phyloP scores from a whole-genome alignment of 2,888 invertebrate genomes.

The Microplitis deprimator region DNA sequence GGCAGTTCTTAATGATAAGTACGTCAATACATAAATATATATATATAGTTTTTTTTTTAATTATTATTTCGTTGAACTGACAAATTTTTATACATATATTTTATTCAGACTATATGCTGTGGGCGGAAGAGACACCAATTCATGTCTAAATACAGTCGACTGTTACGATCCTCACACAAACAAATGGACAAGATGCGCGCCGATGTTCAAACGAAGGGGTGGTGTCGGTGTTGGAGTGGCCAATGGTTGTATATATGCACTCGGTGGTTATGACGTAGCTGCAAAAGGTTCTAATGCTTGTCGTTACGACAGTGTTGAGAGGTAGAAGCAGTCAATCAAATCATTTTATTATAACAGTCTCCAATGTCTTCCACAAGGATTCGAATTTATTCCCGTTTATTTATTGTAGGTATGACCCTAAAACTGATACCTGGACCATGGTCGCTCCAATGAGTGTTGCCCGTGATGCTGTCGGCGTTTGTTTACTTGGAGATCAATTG shows the following conservation, averaged over 20 bases:
- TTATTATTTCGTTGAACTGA: background rate
- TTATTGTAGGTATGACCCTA: constrained; percentile 74
- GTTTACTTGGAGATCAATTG: constrained; percentile 86
- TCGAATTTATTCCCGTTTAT: background rate
- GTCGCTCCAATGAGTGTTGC: constrained; percentile 88
- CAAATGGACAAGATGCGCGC: constrained; percentile 87
- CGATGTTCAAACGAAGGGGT: constrained; percentile 89
- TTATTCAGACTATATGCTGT: constrained; percentile 86
- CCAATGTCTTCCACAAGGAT: constrained; percentile 66
- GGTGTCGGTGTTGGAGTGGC: constrained; percentile 92
- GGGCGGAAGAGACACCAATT: constrained; percentile 92
- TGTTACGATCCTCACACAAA: constrained; percentile 83
- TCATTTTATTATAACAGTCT: constrained; percentile 55
- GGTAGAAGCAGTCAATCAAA: constrained; percentile 73
- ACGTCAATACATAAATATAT: constrained; percentile 42
- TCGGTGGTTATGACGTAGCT: constrained; percentile 95
- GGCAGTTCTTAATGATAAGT: constrained; percentile 84
- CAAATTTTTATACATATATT: background rate
- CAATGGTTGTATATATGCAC: constrained; percentile 90
- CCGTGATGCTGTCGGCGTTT: constrained; percentile 91
- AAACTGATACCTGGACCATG: constrained; percentile 89
- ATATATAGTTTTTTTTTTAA: background rate
- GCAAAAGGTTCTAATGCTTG: constrained; percentile 87
- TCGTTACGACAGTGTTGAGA: constrained; percentile 91
- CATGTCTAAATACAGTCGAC: constrained; percentile 92